These are phyloP conservation scores for Trialeurodes vaporariorum DNA, from an alignment of 1,140 invertebrate genomes.

Conservation along the genomic window DNA sequence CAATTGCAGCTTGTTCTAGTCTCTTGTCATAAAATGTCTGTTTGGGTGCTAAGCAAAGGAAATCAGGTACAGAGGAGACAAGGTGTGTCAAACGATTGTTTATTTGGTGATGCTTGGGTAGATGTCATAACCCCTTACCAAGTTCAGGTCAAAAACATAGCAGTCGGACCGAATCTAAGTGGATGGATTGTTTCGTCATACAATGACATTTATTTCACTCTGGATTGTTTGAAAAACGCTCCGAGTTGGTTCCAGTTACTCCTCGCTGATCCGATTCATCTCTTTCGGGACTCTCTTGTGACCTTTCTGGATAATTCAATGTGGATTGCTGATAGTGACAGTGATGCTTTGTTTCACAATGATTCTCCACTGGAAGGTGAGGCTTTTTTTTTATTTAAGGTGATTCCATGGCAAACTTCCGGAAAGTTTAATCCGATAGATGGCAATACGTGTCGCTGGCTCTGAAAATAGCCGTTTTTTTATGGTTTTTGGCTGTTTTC, in stretches of 20 bases:
- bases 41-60: neutral
- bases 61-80: neutral
- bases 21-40: neutral
- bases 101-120: neutral
- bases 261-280: neutral
- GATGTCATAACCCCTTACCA: neutral
- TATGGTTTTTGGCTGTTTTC: too few species aligned
- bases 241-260: neutral
- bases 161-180: neutral
- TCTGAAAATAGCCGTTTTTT: too few species aligned
- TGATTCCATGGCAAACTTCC: too few species aligned
- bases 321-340: neutral
- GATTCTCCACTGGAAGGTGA: neutral
- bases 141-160: neutral
- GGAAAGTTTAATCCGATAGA: too few species aligned
- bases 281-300: neutral
- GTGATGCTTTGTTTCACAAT: neutral
- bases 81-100: neutral
- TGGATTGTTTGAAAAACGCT: neutral
- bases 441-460: too few species aligned
- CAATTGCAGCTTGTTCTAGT: neutral
- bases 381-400: too few species aligned
- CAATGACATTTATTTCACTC: neutral
- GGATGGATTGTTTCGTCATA: neutral
- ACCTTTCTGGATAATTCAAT: neutral